A percentile compares a stretch with the other conserved stretches of the same genome.
Conservation (phyloP, 1,140 invertebrate genomes). For the Meloidogyne exigua region DNA sequence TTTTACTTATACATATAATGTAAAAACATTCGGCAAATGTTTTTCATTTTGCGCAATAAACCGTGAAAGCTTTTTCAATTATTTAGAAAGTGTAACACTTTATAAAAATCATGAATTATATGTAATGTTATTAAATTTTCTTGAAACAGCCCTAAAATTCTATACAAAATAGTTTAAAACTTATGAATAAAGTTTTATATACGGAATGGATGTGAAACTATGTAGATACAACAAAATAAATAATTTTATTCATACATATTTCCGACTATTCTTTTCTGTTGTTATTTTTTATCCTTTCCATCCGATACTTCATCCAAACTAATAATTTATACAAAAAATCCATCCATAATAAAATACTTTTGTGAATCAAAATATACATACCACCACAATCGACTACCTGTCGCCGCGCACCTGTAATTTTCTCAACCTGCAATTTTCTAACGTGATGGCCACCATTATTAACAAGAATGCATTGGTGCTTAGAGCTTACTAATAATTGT, state of each 20-base stretch:
- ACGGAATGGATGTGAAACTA: background rate
- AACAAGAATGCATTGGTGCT: background rate
- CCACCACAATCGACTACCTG: background rate
- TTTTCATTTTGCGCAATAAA: background rate
- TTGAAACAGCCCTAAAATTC: no score
- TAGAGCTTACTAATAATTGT: background rate
- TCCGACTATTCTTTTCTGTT: background rate
- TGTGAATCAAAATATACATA: background rate
- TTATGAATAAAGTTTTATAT: background rate
- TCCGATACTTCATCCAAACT: slow-evolving; percentile 9
- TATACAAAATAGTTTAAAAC: no score
- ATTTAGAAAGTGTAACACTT: background rate
- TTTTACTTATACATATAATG: no score
- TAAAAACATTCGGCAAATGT: no score
- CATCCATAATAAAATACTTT: background rate
- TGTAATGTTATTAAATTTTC: no score
- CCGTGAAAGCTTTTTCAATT: background rate
- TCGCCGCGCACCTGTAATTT: background rate
- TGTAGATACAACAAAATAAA: background rate
- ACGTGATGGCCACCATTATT: background rate
- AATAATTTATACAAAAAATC: background rate
- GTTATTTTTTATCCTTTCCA: slow-evolving; percentile 17
- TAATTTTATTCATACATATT: no score
- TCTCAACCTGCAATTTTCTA: background rate
- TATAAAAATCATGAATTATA: no score